Conservation (phyloP, 1,140 invertebrate genomes). For the Bombus affinis region DNA sequence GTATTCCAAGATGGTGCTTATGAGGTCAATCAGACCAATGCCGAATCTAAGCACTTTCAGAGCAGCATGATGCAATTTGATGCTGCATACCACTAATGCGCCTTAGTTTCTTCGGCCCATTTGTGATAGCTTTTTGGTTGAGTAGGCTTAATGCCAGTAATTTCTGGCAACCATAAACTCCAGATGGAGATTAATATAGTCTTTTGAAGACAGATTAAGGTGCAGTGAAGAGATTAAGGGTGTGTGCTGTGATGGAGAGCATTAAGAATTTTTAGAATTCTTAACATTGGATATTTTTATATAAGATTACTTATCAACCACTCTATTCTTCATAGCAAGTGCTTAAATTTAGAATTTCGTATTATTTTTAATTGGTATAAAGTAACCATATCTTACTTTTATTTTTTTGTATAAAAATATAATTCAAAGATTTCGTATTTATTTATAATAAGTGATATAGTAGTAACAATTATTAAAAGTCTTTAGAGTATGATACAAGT, state of each 20-base stretch:
- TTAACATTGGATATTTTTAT: neutral
- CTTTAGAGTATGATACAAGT: neutral
- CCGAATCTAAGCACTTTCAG: slow-evolving; percentile 76
- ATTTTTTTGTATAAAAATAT: neutral
- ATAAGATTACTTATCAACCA: neutral
- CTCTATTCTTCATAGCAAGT: neutral
- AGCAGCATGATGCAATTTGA: slow-evolving; percentile 79
- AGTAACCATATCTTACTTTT: neutral
- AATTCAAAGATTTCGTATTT: neutral
- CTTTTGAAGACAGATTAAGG: slow-evolving; percentile 36
- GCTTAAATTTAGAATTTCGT: neutral
- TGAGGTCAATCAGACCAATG: slow-evolving; percentile 74
- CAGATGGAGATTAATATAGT: slow-evolving; percentile 27
- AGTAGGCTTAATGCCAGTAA: slow-evolving; percentile 63
- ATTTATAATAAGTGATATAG: neutral
- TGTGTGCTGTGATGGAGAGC: slow-evolving; percentile 16
- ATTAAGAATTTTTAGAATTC: slow-evolving; percentile 10
- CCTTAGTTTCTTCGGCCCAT: slow-evolving; percentile 73
- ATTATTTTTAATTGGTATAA: neutral
- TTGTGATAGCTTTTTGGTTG: slow-evolving; percentile 77
- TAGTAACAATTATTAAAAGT: neutral
- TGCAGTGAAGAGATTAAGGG: slow-evolving; percentile 27
- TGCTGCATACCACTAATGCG: slow-evolving; percentile 80
- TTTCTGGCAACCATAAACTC: slow-evolving; percentile 24
- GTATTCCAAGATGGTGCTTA: slow-evolving; percentile 73